Base-by-base conservation (phyloP, 2,888 invertebrate genomes). In the Conops quadrifasciatus region DNA sequence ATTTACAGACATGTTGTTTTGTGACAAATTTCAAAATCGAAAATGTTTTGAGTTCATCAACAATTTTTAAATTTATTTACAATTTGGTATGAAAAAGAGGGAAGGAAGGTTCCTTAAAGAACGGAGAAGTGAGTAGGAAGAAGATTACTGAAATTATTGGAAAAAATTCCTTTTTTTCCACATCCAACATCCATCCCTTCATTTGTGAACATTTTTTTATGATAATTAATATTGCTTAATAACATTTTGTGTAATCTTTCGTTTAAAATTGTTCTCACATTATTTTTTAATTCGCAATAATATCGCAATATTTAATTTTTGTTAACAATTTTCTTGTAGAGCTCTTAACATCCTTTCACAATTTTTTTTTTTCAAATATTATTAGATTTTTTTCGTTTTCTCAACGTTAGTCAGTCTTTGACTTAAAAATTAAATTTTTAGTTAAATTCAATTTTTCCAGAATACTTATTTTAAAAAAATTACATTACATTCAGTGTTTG, bases 381-480 rank as follows among this genome's bases (percentile, higher is more conserved):
- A 19, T 71, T 43, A 43, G 7, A 49, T 65, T 60, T 71, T 73
- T 72, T 71, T 77, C 77, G 77, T 77, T 75, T 78, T 76, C 69
- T 72, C 75, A 83, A 81, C 83, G 78, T 79, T 83, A 36, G 80
- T 83, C 82, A 82, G 83, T 82, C 82, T 82, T 82, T 79, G 81
- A 83, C 81, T 81, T 83, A 80, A 71, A 47, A 65, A 70, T 66
- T 73, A 71, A 70, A 53, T 65, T 66, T 67, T 70, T 49, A 45
- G 49, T 65, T 49, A 63, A 63, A 13, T 72, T 60, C 62, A 16
- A 53, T 49, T 56, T 71, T 28, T 47, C 19, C 13, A 53, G 19
- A 15, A 13, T 7, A 26, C 11, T 47, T 13, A 26, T 3, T 24
- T 49, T 49, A 3, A 11, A 3, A 49, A 19, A 3, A 49, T 49